Percentiles rank a stretch among this genome's conserved stretches.
Evolutionary conservation across 2,113 vertebrate genomes (phyloP).

Genomic region (Merops nubicus): DNA sequence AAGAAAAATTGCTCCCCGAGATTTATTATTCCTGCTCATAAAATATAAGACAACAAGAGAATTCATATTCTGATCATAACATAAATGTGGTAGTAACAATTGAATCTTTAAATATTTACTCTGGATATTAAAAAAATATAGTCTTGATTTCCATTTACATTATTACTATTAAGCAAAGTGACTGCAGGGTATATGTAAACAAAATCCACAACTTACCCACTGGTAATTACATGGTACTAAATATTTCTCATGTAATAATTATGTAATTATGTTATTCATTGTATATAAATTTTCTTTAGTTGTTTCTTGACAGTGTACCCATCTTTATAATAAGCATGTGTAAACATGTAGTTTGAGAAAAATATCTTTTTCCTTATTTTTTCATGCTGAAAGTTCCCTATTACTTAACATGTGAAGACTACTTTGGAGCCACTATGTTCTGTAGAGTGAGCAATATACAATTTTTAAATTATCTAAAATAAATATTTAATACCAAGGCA

Average conservation of each 20-base stretch:
- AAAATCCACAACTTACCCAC: constrained; percentile 11
- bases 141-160: not conserved
- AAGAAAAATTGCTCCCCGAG: not conserved
- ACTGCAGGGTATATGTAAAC: not conserved
- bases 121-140: not conserved
- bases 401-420: not conserved
- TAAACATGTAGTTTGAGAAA: not conserved
- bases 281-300: not conserved
- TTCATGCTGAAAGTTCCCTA: not conserved
- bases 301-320: constrained; percentile 5
- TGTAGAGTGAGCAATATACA: not conserved
- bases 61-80: not conserved
- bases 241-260: constrained; percentile 29
- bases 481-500: not conserved
- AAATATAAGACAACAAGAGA: not conserved
- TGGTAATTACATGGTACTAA: constrained; percentile 12
- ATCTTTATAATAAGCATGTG: constrained; percentile 5
- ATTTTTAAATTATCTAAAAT: not conserved
- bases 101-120: not conserved
- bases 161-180: not conserved
- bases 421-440: not conserved
- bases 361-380: not conserved
- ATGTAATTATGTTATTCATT: constrained; percentile 8
- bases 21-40: not conserved
- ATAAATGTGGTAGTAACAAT: not conserved